Conservation (phyloP, 2,113 vertebrate genomes). For the Tachuris rubrigastra region DNA sequence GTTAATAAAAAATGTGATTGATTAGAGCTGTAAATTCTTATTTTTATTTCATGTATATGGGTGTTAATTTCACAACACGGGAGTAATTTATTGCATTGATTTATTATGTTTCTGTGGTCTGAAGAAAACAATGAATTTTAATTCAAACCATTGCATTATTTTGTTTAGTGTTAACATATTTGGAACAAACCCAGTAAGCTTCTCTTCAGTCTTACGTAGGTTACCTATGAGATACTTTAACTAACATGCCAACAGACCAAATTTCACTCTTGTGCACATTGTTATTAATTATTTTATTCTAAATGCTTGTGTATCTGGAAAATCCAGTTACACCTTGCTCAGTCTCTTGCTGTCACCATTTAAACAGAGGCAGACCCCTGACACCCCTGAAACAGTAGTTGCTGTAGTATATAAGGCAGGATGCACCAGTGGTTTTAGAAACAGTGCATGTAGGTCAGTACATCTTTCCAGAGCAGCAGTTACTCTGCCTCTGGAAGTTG, state of each 20-base stretch:
- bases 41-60: slow-evolving; percentile 67
- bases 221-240: slow-evolving; percentile 5
- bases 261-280: not conserved
- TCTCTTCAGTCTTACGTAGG: not conserved
- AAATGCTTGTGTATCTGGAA: not conserved
- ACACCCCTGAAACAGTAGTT: not conserved
- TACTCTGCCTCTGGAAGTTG: not conserved
- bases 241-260: not conserved
- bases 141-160: slow-evolving; percentile 27
- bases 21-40: slow-evolving; percentile 63
- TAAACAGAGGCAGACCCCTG: not conserved
- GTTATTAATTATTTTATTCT: not conserved
- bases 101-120: slow-evolving; percentile 63
- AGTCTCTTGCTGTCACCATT: not conserved
- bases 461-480: not conserved
- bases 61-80: slow-evolving; percentile 66
- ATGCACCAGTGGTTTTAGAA: not conserved
- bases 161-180: not conserved
- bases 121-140: slow-evolving; percentile 69
- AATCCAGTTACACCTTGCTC: not conserved
- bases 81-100: slow-evolving; percentile 56
- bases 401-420: not conserved
- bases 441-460: not conserved
- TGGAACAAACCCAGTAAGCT: not conserved
- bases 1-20: slow-evolving; percentile 47